phyloP scores from a whole-genome alignment of 2,797 vertebrate genomes.

The Hybognathus amarus region DNA sequence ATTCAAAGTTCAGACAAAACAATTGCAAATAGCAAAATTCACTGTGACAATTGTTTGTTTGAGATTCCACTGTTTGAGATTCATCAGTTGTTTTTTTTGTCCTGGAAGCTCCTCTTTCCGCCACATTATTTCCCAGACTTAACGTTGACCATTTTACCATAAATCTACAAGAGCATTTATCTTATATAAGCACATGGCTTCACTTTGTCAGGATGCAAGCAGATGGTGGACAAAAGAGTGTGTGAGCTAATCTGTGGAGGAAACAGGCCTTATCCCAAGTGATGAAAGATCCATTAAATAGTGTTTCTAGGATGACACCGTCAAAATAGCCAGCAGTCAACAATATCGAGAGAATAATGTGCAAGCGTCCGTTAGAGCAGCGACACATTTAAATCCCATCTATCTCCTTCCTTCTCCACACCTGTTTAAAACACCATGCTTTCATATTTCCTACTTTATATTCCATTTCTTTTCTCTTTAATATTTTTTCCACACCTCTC shows the following conservation, averaged over 20 bases:
- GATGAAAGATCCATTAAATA: slow-evolving; percentile 16
- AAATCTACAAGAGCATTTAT: slow-evolving; percentile 38
- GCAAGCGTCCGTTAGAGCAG: not conserved
- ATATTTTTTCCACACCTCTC: slow-evolving; percentile 70
- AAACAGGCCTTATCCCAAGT: not conserved
- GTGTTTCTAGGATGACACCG: slow-evolving; percentile 18
- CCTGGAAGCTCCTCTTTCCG: not conserved
- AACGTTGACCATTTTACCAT: slow-evolving; percentile 2
- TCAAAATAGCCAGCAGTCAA: slow-evolving; percentile 4
- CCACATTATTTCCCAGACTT: slow-evolving; percentile 12
- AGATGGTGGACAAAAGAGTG: slow-evolving; percentile 28
- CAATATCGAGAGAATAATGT: not conserved
- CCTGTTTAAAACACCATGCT: slow-evolving; percentile 32
- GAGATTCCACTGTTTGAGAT: slow-evolving; percentile 11
- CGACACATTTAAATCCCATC: slow-evolving; percentile 16
- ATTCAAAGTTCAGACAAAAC: not conserved
- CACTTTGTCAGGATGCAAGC: slow-evolving; percentile 19
- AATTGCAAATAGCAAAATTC: not conserved
- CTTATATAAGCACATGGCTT: not conserved
- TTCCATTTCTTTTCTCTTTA: slow-evolving; percentile 58
- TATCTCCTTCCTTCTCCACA: slow-evolving; percentile 53
- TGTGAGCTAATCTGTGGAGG: slow-evolving; percentile 7
- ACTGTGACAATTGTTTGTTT: slow-evolving; percentile 27
- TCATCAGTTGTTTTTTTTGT: slow-evolving; percentile 18
- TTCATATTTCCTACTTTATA: not conserved